Base-by-base conservation (phyloP, 2,797 vertebrate genomes). In the Enteromius thamalakanensis region DNA sequence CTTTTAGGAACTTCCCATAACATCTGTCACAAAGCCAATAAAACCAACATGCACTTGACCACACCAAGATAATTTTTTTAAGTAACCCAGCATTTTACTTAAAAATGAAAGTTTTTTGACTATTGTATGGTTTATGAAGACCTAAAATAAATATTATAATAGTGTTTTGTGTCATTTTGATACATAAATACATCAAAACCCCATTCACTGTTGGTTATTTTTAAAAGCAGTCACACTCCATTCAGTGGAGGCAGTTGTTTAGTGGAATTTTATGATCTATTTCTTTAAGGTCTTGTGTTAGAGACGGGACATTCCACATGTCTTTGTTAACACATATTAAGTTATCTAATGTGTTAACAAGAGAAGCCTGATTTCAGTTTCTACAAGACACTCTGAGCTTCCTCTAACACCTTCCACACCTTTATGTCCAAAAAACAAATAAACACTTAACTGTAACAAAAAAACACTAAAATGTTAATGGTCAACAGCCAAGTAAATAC, bases 331-430 rank as follows among this genome's bases (percentile, higher is more conserved):
- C 74, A 70, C 42, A 83, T 67, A 32, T 71, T 49, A 60, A 23
- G 65, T 32, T 51, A 60, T 83, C 67, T 77, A 68, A 55, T 69
- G 68, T 49, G 15, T 78, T 79, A 86, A 81, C 69, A 65, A 72
- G 80, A 77, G 64, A 67, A 69, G 81, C 80, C 86, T 86, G 86
- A 84, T 86, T 40, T 69, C 68, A 87, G 72, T 88, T 84, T 71
- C 53, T 60, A 53, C 60, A 42, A 82, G 69, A 47, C 34, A 42
- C 45, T 26, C 82, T 19, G 74, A 71, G 62, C 69, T 74, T 19
- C 32, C 19, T 45, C 55, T 77, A 8, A 70, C 62, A 49, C 26
- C n/a, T 79, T 82, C 47, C 58, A 40, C 69, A 12, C 34, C 65
- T 64, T 80, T 78, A 67, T 12, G 32, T 75, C 21, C 3, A 2